Evolutionary conservation across 1,140 invertebrate genomes (phyloP), one percentile per base, ranked within the genome.

Genomic region (Monomorium pharaonis): DNA sequence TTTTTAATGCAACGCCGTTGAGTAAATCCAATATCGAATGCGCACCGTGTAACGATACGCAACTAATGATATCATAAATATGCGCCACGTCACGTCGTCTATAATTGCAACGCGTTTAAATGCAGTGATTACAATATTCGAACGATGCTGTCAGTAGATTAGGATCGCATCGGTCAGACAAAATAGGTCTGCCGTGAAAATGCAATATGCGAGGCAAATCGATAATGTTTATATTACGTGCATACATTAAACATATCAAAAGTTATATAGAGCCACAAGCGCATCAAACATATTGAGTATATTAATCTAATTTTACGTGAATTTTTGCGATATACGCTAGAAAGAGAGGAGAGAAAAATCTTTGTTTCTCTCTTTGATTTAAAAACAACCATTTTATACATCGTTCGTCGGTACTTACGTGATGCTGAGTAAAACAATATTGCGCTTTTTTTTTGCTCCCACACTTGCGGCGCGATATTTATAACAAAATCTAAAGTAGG

Each of bases 21-120:
- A 72, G n/a, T 18, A 16, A 47, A 72, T 33, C 37, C 33, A 74
- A 83, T 83, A 54, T 58, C 21, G 42, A 74, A 72, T 74, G 78
- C 67, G 7, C 24, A 44, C 16, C n/a, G 51, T 33, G 27, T 47
- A 60, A 83, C 51, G 78, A 72, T 56, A 70, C 77, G 42, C 67
- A 72, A 81, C 67, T 83, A 83, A 83, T 83, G 78, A 83, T 44
- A 83, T 58, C 51, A 74, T 83, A 83, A 83, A 83, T 83, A 83
- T 83, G 78, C 78, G 67, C 42, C 51, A 33, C 78, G 54, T 83
- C 67, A 14, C 67, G 67, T 81, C 78, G 51, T 72, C 24, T 83
- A 51, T 54, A 83, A 83, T 74, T 83, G 78, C 78, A 54, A 58
- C 24, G 78, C 78, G 78, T 83, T 83, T 83, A 83, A 83, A 83